Percentiles rank a stretch among this genome's conserved stretches.
Conservation (phyloP, 2,888 invertebrate species). For the Patella ulyssiponensis region DNA sequence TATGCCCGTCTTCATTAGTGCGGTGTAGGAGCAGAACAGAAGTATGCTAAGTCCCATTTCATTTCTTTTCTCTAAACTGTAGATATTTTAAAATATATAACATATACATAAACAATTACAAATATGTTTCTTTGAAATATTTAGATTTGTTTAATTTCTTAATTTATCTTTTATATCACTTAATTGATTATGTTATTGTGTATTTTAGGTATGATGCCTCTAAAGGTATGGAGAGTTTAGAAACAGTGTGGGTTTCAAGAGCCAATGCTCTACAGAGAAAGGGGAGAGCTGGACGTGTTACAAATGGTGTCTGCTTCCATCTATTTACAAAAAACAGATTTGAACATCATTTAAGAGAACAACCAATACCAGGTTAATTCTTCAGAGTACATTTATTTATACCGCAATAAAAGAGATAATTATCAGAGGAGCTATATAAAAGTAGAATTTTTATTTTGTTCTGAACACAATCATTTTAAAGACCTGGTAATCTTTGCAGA, state of each 20-base stretch:
- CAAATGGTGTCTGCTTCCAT: conserved; percentile 89
- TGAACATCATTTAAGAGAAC: conserved; percentile 78
- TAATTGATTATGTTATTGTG: too few species aligned
- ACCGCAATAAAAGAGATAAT: background rate
- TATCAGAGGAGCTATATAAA: background rate
- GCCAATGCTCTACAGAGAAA: conserved; percentile 89
- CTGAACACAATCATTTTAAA: background rate
- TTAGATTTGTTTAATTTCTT: background rate
- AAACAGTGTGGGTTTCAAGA: conserved; percentile 84
- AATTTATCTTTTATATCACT: too few species aligned
- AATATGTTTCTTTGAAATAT: background rate
- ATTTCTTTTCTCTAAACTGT: too few species aligned
- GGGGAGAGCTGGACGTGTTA: conserved; percentile 90
- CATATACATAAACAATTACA: background rate
- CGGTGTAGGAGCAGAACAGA: too few species aligned
- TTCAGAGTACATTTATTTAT: too few species aligned
- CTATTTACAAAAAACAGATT: conserved; percentile 82
- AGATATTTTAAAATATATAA: background rate
- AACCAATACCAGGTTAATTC: conserved; percentile 71
- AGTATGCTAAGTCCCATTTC: too few species aligned
- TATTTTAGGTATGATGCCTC: conserved; percentile 64
- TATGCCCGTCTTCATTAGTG: too few species aligned
- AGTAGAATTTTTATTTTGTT: background rate
- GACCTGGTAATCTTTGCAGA: too few species aligned
- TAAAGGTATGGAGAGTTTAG: conserved; percentile 82